phyloP scores from a whole-genome alignment of 2,113 vertebrate species.

The Cathartes aura region DNA sequence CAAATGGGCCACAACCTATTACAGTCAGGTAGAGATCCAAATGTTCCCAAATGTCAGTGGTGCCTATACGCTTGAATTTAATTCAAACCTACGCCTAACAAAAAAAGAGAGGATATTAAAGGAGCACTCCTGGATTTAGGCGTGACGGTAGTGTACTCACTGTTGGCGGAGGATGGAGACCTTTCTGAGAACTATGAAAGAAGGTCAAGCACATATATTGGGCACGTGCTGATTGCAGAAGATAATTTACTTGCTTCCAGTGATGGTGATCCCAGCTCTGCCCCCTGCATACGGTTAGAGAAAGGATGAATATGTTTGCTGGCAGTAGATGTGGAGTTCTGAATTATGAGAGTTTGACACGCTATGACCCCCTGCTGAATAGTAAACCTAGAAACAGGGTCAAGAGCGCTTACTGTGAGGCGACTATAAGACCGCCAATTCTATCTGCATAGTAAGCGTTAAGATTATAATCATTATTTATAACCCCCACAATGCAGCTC shows the following conservation, averaged over 20 bases:
- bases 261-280: not conserved
- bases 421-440: not conserved
- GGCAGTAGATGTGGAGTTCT: not conserved
- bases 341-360: not conserved
- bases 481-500: not conserved
- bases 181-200: not conserved
- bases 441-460: not conserved
- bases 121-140: not conserved
- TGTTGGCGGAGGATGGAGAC: not conserved
- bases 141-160: rapidly evolving
- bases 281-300: not conserved
- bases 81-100: not conserved
- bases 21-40: not conserved
- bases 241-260: not conserved
- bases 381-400: not conserved
- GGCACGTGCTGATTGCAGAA: not conserved
- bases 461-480: not conserved
- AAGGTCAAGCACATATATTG: not conserved
- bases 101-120: not conserved
- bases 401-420: not conserved
- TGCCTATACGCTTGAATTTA: not conserved
- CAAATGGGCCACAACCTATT: not conserved
- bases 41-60: not conserved
- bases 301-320: not conserved
- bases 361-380: not conserved